A percentile compares a stretch with the other conserved stretches of the same genome.
Evolutionary conservation across 2,888 invertebrate species (phyloP).

Genomic region (Drosophila suboccidentalis): DNA sequence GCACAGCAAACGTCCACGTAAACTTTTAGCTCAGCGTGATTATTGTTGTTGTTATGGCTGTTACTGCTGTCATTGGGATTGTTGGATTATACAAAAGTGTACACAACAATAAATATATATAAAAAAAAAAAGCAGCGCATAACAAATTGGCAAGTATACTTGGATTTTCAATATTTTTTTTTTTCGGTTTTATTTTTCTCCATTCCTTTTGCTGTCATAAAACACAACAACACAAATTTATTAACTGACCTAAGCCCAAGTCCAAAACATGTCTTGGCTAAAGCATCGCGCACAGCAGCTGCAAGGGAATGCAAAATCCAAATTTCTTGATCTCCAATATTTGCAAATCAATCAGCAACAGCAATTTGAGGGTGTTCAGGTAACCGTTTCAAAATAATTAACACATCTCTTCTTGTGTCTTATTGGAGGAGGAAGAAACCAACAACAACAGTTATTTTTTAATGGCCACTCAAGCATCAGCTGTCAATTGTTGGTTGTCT

Average conservation of each 20-base stretch:
- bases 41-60: slow-evolving; percentile 58
- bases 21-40: slow-evolving; percentile 74
- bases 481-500: slow-evolving; percentile 14
- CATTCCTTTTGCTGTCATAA: slow-evolving; percentile 22
- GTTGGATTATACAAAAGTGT: slow-evolving; percentile 45
- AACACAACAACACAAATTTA: slow-evolving; percentile 13
- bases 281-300: slow-evolving; percentile 24
- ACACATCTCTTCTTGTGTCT: not conserved
- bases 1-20: slow-evolving; percentile 81
- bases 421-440: not conserved
- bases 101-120: slow-evolving; percentile 34
- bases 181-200: slow-evolving; percentile 1
- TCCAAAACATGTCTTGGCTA: slow-evolving; percentile 30
- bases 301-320: slow-evolving; percentile 13
- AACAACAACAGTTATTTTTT: slow-evolving; percentile 11
- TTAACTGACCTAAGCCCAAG: slow-evolving; percentile 1
- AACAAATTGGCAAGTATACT: slow-evolving; percentile 31
- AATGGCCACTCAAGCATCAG: slow-evolving; percentile 21
- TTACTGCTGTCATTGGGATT: slow-evolving; percentile 26
- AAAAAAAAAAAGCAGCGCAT: slow-evolving; percentile 9
- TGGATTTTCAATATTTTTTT: not conserved
- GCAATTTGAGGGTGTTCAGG: slow-evolving; percentile 6
- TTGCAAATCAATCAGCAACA: slow-evolving; percentile 14
- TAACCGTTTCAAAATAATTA: not conserved
- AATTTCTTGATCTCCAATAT: slow-evolving; percentile 6